Percentiles rank a stretch among this genome's conserved stretches.
Conservation (phyloP, 2,113 vertebrate species). For the Symphodus melops region DNA sequence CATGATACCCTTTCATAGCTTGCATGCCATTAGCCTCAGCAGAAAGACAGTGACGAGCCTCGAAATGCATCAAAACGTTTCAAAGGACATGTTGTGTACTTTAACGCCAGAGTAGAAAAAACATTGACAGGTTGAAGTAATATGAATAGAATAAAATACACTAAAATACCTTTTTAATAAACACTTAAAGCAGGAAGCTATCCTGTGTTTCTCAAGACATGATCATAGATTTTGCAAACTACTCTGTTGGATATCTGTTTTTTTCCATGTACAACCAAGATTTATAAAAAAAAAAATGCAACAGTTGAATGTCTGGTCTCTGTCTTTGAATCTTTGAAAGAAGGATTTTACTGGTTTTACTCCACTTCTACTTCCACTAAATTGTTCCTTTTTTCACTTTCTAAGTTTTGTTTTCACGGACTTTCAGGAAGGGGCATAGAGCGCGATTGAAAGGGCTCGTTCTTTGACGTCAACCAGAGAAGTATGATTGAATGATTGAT, state of each 20-base stretch:
- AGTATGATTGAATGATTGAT: conserved; percentile 24
- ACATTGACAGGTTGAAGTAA: neutral
- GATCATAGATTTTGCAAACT: too few species aligned
- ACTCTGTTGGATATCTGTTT: too few species aligned
- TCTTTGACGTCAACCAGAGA: conserved; percentile 49
- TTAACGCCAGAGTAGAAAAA: neutral
- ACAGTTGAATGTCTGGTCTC: too few species aligned
- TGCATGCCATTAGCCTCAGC: conserved; percentile 23
- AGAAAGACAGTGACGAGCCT: conserved; percentile 43
- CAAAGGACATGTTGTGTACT: conserved; percentile 11
- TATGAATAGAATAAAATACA: too few species aligned
- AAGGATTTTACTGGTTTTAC: too few species aligned
- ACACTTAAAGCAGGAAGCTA: too few species aligned
- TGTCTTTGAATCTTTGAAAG: too few species aligned
- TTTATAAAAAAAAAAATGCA: too few species aligned
- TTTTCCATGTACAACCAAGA: too few species aligned
- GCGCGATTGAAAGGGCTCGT: conserved; percentile 5
- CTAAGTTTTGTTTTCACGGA: conserved; percentile 1
- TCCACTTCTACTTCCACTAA: too few species aligned
- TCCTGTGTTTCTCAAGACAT: too few species aligned
- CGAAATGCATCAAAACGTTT: conserved; percentile 25
- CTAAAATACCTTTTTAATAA: too few species aligned
- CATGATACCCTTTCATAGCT: conserved; percentile 43
- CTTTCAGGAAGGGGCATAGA: conserved; percentile 6
- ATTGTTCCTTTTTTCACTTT: neutral